Conservation (phyloP, 2,888 invertebrate species). For the Ornithoptera priamus region DNA sequence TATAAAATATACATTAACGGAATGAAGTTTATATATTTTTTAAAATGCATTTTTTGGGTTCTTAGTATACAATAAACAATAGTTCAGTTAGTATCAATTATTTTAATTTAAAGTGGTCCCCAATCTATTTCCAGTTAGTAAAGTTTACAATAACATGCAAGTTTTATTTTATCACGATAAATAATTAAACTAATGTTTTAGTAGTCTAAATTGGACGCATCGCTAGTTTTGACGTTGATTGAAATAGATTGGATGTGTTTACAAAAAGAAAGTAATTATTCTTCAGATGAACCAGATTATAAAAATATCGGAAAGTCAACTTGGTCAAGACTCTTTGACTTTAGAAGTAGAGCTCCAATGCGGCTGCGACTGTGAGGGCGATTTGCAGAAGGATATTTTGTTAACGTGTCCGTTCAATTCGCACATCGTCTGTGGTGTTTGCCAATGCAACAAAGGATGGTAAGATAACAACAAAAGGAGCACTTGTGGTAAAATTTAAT, state of each 20-base stretch:
- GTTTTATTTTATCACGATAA: too few relatives aligned
- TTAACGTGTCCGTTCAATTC: constrained; percentile 74
- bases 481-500: not conserved
- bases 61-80: too few relatives aligned
- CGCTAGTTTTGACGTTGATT: not conserved
- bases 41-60: too few relatives aligned
- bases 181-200: too few relatives aligned
- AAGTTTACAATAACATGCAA: too few relatives aligned
- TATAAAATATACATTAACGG: too few relatives aligned
- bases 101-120: too few relatives aligned
- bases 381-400: constrained; percentile 50
- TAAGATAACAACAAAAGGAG: constrained; percentile 44
- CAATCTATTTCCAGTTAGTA: too few relatives aligned
- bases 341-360: constrained; percentile 87
- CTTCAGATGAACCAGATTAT: constrained; percentile 70
- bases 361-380: constrained; percentile 83
- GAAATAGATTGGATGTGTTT: not conserved
- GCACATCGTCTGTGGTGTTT: constrained; percentile 82
- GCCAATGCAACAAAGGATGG: constrained; percentile 83
- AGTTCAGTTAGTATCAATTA: too few relatives aligned
- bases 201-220: not conserved
- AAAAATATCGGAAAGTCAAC: constrained; percentile 87
- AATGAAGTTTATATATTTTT: too few relatives aligned
- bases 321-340: constrained; percentile 84
- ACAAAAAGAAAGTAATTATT: not conserved